Conservation (phyloP, 2,113 vertebrate species). For the Thryonomys swinderianus region DNA sequence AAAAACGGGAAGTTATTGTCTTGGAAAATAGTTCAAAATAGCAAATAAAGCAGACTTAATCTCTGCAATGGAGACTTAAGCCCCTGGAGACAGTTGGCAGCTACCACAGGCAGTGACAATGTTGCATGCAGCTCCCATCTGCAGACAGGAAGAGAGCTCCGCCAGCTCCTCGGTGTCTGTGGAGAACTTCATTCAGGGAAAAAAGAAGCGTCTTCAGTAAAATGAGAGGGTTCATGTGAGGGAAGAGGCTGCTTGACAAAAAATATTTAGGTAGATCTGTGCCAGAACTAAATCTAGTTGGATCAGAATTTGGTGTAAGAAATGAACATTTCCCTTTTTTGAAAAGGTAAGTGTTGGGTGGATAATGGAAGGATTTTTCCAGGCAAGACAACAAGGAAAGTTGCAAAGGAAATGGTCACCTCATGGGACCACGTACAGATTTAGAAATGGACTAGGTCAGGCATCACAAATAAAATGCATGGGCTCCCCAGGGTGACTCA, state of each 20-base stretch:
- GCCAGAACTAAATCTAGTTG: background rate
- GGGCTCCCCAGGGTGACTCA: background rate
- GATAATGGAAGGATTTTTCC: too few species aligned
- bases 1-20: background rate
- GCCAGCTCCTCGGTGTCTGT: background rate
- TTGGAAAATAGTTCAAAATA: background rate
- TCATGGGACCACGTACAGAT: background rate
- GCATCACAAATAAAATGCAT: background rate
- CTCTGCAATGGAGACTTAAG: background rate
- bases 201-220: background rate
- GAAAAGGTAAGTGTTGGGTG: background rate
- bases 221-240: fast-evolving
- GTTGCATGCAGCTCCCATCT: background rate
- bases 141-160: background rate
- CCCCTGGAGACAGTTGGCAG: too few species aligned
- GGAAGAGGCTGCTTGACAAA: background rate
- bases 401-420: background rate
- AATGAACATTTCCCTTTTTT: background rate
- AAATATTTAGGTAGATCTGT: background rate
- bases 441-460: background rate
- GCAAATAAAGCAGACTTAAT: background rate
- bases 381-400: background rate
- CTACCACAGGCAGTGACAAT: fast-evolving
- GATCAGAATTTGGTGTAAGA: background rate
- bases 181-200: background rate